Conservation (phyloP, 2,797 vertebrate genomes). For the Aphelocoma californica region DNA sequence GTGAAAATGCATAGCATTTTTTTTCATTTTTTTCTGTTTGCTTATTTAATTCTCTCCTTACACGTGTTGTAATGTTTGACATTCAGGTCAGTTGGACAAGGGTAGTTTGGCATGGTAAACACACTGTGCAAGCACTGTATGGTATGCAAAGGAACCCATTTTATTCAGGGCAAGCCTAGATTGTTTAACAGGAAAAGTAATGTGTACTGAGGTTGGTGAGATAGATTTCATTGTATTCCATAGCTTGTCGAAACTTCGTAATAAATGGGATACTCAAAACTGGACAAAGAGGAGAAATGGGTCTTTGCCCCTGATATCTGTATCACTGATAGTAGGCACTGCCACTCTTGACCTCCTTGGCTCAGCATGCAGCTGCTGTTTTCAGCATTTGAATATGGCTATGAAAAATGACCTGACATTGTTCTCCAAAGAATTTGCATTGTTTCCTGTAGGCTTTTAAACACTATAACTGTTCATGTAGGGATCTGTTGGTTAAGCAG, state of each 20-base stretch:
- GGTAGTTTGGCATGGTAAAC: not conserved
- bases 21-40: not conserved
- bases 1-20: not conserved
- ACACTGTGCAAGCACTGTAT: not conserved
- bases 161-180: not conserved
- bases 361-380: not conserved
- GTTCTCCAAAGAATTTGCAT: not conserved
- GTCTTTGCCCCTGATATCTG: not conserved
- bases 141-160: not conserved
- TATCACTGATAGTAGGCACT: not conserved
- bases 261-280: not conserved
- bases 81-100: not conserved
- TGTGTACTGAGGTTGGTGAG: not conserved
- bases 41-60: not conserved
- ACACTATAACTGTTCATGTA: not conserved
- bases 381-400: not conserved
- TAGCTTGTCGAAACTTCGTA: not conserved
- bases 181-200: slow-evolving; percentile 30
- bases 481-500: not conserved
- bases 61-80: not conserved
- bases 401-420: not conserved
- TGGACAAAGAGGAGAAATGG: not conserved
- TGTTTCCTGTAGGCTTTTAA: not conserved
- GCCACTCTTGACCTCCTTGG: not conserved
- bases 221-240: not conserved